These are phyloP conservation scores for Ridgeia piscesae DNA, from an alignment of 1,140 invertebrate genomes.

Conservation along the genomic window DNA sequence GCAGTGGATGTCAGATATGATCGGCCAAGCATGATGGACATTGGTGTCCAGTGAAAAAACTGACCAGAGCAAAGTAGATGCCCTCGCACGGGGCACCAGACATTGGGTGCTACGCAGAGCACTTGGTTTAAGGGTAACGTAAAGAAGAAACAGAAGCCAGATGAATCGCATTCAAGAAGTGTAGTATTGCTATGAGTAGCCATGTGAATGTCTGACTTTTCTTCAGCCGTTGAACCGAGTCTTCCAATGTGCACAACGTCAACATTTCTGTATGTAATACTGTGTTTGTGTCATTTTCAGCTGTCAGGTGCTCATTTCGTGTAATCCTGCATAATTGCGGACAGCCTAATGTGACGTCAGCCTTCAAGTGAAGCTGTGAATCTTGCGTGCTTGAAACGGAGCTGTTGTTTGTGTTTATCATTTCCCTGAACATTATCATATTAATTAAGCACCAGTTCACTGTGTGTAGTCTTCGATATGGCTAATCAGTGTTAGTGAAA, in stretches of 20 bases:
- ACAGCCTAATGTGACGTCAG: neutral
- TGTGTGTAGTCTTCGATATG: neutral
- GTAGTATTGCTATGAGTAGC: neutral
- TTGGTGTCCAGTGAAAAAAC: neutral
- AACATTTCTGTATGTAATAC: neutral
- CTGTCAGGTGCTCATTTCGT: neutral
- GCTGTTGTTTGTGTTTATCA: neutral
- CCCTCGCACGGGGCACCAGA: neutral
- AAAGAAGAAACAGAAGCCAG: neutral
- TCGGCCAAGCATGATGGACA: neutral
- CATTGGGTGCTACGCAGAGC: neutral
- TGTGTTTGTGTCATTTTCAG: neutral
- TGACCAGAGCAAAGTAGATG: neutral
- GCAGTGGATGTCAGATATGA: neutral
- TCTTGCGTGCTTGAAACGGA: neutral
- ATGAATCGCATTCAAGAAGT: neutral
- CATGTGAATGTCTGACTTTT: neutral
- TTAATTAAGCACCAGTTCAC: neutral
- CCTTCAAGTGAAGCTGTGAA: neutral
- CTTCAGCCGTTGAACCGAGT: neutral
- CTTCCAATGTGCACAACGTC: neutral
- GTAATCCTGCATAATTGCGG: neutral
- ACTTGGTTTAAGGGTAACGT: neutral
- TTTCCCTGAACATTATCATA: neutral
- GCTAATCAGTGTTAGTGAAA: neutral